These are phyloP conservation scores for Pogonus chalceus DNA, from an alignment of 1,140 invertebrate species.

Conservation along the genomic window DNA sequence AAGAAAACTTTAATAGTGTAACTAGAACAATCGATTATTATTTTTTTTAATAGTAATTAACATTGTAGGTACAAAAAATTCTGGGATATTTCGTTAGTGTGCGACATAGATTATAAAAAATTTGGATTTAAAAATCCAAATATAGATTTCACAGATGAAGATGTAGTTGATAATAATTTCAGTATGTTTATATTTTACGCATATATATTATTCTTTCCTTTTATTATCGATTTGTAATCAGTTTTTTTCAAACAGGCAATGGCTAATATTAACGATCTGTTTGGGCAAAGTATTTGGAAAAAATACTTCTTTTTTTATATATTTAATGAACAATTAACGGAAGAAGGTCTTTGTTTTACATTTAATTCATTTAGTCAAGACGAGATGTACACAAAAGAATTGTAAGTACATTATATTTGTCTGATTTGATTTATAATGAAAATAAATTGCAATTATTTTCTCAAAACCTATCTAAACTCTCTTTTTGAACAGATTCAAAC, in stretches of 20 bases:
- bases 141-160: not conserved
- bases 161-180: not conserved
- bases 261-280: not conserved
- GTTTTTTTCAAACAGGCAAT: not conserved
- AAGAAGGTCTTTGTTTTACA: not conserved
- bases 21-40: too few species aligned
- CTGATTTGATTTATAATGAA: too few species aligned
- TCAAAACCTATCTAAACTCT: too few species aligned
- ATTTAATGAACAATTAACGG: not conserved
- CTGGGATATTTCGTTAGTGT: not conserved
- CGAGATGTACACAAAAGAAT: not conserved
- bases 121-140: not conserved
- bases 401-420: not conserved
- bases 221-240: not conserved
- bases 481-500: too few species aligned
- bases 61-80: not conserved
- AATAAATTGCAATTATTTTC: too few species aligned
- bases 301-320: not conserved
- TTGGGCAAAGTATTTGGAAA: too few species aligned
- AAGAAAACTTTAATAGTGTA: not conserved
- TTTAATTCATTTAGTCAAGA: not conserved
- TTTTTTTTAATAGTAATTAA: too few species aligned
- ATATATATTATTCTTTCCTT: not conserved
- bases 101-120: too few species aligned
- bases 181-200: not conserved